Percentiles rank a stretch among this genome's conserved stretches.
These are phyloP conservation scores for Pseudomugil tenellus DNA, from an alignment of 2,797 vertebrate species.

Conservation along the genomic window DNA sequence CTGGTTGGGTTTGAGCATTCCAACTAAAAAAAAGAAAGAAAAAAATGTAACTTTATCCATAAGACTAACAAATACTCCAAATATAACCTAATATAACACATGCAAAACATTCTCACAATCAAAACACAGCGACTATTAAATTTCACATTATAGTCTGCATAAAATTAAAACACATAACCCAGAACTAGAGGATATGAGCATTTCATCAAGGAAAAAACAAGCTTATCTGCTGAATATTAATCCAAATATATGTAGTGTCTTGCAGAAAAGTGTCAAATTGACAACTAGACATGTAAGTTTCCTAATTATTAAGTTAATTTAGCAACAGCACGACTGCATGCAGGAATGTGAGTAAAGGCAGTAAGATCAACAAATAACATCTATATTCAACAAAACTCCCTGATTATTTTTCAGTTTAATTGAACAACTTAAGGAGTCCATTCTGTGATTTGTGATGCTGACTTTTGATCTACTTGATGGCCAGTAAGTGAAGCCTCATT, in stretches of 20 bases:
- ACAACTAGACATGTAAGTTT: not conserved
- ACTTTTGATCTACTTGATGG: constrained; percentile 33
- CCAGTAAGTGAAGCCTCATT: constrained; percentile 51
- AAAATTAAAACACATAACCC: not conserved
- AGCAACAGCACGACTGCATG: not conserved
- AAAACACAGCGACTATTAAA: not conserved
- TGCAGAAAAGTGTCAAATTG: not conserved
- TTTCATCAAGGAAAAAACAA: not conserved
- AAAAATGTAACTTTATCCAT: not conserved
- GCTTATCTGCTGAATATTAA: not conserved
- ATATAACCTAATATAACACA: not conserved
- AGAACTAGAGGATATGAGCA: not conserved
- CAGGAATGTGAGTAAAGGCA: constrained; percentile 23
- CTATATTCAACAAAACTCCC: not conserved
- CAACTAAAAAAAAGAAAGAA: too few species aligned
- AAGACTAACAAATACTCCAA: not conserved
- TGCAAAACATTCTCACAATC: not conserved
- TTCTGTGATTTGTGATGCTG: constrained; percentile 27
- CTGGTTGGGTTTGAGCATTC: not conserved
- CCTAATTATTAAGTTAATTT: constrained; percentile 8
- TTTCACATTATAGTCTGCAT: constrained; percentile 3
- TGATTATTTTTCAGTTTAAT: not conserved
- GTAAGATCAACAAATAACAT: not conserved
- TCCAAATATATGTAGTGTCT: not conserved
- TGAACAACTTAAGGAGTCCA: constrained; percentile 5